phyloP scores from a whole-genome alignment of 2,888 invertebrate species.

The Dascillus cervinus region DNA sequence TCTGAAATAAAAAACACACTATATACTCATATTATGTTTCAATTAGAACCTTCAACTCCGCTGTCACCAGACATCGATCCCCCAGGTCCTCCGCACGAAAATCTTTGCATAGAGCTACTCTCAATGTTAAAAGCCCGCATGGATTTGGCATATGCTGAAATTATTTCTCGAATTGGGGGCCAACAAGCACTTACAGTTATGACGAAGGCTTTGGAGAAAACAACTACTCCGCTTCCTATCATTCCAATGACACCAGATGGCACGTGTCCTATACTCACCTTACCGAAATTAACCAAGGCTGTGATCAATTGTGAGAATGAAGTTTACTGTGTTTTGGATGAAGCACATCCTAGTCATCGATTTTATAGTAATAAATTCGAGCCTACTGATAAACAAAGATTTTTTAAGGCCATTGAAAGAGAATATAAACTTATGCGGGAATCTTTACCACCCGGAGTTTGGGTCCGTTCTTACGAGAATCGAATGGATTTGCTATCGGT shows the following conservation, averaged over 20 bases:
- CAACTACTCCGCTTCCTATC: constrained; percentile 25
- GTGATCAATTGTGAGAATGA: constrained; percentile 26
- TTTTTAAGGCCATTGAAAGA: constrained; percentile 73
- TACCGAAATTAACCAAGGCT: constrained; percentile 16
- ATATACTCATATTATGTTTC: constrained; percentile 6
- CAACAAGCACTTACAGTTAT: constrained; percentile 41
- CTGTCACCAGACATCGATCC: constrained; percentile 23
- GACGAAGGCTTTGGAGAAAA: constrained; percentile 36
- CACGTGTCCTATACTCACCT: constrained; percentile 29
- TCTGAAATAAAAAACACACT: too few species aligned
- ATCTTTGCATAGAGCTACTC: constrained; percentile 63
- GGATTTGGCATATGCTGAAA: constrained; percentile 70
- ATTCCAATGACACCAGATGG: constrained; percentile 39
- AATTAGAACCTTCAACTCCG: constrained; percentile 18
- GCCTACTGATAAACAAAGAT: constrained; percentile 68
- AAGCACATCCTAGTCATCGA: constrained; percentile 32
- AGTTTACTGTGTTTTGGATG: constrained; percentile 33
- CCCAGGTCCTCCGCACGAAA: constrained; percentile 25
- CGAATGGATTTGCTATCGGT: constrained; percentile 87
- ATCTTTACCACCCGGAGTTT: constrained; percentile 82
- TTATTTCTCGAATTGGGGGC: constrained; percentile 56
- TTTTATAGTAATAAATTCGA: constrained; percentile 46
- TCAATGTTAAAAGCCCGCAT: constrained; percentile 72
- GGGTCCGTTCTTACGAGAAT: constrained; percentile 76
- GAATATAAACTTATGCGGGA: constrained; percentile 75